These are phyloP conservation scores for Yponomeuta malinellus DNA, from an alignment of 2,888 invertebrate species.

Conservation along the genomic window DNA sequence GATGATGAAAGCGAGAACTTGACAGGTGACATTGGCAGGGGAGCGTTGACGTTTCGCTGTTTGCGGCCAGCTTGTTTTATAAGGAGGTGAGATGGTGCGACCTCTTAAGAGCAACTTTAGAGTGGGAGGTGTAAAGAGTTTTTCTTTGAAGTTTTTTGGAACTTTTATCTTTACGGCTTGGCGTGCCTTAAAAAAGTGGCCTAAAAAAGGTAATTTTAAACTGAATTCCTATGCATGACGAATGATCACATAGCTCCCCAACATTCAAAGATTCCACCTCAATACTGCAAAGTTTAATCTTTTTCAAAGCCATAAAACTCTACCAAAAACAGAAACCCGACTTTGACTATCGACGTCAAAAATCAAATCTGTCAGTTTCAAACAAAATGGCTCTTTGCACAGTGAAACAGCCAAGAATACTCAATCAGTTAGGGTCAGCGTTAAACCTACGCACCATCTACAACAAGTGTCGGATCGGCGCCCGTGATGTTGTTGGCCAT, in stretches of 20 bases:
- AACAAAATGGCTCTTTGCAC: not conserved
- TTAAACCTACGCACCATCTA: slow-evolving; percentile 30
- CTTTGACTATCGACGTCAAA: not conserved
- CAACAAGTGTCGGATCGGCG: slow-evolving; percentile 66
- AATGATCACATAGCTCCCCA: no score
- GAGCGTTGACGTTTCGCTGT: not conserved
- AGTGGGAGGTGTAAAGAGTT: no score
- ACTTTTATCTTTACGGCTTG: no score
- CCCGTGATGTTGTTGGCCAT: slow-evolving; percentile 79
- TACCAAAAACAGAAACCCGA: not conserved
- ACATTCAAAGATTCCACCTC: no score
- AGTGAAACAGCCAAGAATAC: not conserved
- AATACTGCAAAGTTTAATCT: no score
- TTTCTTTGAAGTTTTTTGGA: no score
- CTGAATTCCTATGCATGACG: no score
- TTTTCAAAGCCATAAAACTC: not conserved
- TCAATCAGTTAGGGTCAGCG: not conserved
- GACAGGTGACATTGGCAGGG: not conserved
- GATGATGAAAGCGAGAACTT: not conserved
- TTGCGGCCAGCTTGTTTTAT: not conserved
- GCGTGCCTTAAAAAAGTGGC: no score
- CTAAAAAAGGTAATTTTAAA: no score
- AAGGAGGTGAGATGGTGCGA: not conserved
- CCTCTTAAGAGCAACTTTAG: not conserved
- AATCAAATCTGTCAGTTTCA: not conserved